Evolutionary conservation across 64 coral and sea anemone species (phyloP).

Genomic region (Platygyra sinensis): DNA sequence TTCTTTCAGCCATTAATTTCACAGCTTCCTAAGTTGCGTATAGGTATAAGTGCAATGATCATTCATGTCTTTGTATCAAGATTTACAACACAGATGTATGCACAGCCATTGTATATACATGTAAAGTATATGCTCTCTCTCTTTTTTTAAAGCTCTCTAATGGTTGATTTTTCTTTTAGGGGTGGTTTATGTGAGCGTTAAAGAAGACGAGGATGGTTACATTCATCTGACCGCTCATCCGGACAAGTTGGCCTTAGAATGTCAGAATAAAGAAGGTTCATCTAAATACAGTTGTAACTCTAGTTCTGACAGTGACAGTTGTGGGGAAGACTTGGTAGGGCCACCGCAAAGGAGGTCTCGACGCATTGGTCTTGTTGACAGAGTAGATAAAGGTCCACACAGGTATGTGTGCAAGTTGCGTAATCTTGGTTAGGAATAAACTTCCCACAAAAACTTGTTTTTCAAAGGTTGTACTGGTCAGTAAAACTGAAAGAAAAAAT

Average conservation of each 20-base stretch:
- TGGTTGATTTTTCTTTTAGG: background rate
- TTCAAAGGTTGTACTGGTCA: no score
- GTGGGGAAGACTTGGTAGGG: conserved; percentile 18
- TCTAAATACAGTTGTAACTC: background rate
- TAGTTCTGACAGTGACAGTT: conserved; percentile 62
- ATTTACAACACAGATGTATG: no score
- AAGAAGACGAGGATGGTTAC: conserved; percentile 66
- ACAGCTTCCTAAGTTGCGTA: no score
- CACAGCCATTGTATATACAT: no score
- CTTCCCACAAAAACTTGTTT: background rate
- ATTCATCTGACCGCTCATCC: conserved; percentile 67
- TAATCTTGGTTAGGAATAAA: background rate
- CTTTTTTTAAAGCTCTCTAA: no score
- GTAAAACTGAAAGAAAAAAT: background rate
- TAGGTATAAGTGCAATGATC: no score
- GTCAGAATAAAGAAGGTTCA: conserved; percentile 19
- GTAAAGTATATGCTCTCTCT: no score
- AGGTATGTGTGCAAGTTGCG: conserved; percentile 8
- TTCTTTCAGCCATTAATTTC: no score
- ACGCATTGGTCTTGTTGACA: conserved; percentile 6
- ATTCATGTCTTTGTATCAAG: no score
- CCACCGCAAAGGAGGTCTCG: conserved; percentile 8
- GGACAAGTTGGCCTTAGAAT: conserved; percentile 67
- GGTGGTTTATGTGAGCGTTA: conserved; percentile 60
- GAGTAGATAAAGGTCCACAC: conserved; percentile 57